Base-by-base conservation (phyloP, 2,113 vertebrate genomes). In the Leucosticte australis region DNA sequence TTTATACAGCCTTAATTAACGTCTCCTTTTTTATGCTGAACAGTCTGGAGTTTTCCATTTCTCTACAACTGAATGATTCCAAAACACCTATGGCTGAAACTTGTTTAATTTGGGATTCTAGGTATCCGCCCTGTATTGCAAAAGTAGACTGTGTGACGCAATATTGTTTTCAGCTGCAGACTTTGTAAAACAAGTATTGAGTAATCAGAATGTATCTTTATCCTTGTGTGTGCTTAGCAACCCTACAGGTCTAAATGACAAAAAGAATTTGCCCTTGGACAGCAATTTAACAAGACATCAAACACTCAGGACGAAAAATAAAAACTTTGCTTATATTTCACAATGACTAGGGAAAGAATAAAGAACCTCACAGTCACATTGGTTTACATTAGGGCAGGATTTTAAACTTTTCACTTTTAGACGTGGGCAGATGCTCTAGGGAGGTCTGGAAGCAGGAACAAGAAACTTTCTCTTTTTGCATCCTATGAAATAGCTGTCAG, bases 111-210 rank as follows among this genome's bases (percentile, higher is more conserved):
- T 95, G 49, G 87, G 74, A 84, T 93, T 93, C 90, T 96, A 95
- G 62, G 87, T 90, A 96, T 81, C 96, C 97, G 92, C 96, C 95
- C 96, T 89, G 63, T 83, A 42, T 97, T 98, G 97, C 98, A 96
- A 97, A 98, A 98, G 92, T 69, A 86, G 68, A 62, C 62, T 39
- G 44, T 92, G 90, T 98, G 97, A 97, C 0, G 59, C 97, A 98
- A 98, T 95, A 92, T 60, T 93, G 91, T 93, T 97, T 95, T 94
- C 76, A 95, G 59, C 92, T 96, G 92, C 55, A 96, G 80, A 95
- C 76, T 93, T 96, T 95, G 94, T 97, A 95, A 98, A 98, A 96
- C 84, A 96, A 97, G 84, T 96, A 92, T 97, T 98, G 97, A 92
- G 97, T 93, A 97, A 98, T 91, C 75, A 63, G 33, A 92, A 83